Conservation (phyloP, 2,888 invertebrate species). For the Dione juno region DNA sequence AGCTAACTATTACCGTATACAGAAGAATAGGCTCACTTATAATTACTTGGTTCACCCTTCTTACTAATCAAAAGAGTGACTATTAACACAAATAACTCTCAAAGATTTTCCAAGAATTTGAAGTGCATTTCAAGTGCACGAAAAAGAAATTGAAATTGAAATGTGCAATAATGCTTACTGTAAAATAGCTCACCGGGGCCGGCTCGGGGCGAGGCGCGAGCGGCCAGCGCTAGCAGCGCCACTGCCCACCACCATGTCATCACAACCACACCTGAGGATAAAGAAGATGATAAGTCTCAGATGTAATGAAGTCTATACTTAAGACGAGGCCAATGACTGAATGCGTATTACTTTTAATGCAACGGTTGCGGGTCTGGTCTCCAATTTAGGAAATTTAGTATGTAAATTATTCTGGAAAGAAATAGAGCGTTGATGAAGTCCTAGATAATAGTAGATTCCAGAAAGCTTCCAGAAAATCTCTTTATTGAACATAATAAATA, state of each 20-base stretch:
- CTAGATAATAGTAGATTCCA: too few relatives aligned
- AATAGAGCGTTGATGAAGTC: too few relatives aligned
- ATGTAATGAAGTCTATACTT: neutral
- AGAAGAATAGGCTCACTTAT: too few relatives aligned
- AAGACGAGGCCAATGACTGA: too few relatives aligned
- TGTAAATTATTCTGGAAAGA: too few relatives aligned
- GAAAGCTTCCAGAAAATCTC: too few relatives aligned
- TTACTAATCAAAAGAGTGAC: neutral
- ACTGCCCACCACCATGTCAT: slow-evolving; percentile 83
- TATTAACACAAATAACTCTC: too few relatives aligned
- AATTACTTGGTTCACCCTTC: neutral
- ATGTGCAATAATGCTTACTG: slow-evolving; percentile 75
- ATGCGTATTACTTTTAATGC: too few relatives aligned
- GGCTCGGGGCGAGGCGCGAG: slow-evolving; percentile 77
- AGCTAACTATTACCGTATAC: too few relatives aligned
- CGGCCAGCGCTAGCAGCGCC: slow-evolving; percentile 79
- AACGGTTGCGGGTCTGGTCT: too few relatives aligned
- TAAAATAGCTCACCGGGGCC: slow-evolving; percentile 80
- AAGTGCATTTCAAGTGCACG: slow-evolving; percentile 20
- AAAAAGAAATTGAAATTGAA: slow-evolving; percentile 33
- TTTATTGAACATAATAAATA: too few relatives aligned
- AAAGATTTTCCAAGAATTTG: neutral
- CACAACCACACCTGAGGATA: slow-evolving; percentile 81
- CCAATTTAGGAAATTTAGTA: too few relatives aligned
- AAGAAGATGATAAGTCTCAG: neutral